Conservation (phyloP, 92 coral and sea anemone genomes). For the Porites evermanni region DNA sequence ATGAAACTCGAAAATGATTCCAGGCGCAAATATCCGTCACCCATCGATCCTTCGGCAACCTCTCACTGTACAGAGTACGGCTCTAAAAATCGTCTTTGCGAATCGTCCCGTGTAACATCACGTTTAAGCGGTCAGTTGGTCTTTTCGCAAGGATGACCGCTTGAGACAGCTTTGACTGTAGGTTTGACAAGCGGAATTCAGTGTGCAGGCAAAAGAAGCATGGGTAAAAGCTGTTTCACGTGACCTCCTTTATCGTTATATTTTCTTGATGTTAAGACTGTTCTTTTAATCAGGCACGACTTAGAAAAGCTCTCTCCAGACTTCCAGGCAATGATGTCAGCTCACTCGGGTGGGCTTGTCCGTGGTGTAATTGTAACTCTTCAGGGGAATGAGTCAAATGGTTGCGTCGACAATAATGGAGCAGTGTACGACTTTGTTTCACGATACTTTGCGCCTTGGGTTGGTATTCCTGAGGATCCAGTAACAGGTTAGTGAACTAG, state of each 20-base stretch:
- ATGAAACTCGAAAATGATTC: no score
- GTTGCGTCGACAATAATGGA: constrained; percentile 59
- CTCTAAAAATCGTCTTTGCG: no score
- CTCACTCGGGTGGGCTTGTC: constrained; percentile 53
- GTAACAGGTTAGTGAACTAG: constrained; percentile 67
- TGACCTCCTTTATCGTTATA: neutral
- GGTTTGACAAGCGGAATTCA: no score
- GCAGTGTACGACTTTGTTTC: constrained; percentile 73
- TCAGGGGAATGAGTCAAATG: constrained; percentile 63
- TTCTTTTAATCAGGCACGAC: constrained; percentile 35
- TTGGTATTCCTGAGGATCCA: constrained; percentile 84
- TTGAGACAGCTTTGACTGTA: no score
- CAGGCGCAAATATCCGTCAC: no score
- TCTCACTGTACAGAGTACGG: no score
- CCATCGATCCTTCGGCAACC: no score
- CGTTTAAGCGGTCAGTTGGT: no score
- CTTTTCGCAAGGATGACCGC: no score
- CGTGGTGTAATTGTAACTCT: constrained; percentile 81
- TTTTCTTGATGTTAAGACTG: neutral
- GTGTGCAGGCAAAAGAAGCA: no score
- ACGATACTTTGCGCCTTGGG: constrained; percentile 86
- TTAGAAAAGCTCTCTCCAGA: constrained; percentile 76
- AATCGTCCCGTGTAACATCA: no score
- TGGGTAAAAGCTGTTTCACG: neutral
- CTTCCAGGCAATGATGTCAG: constrained; percentile 64